phyloP scores from a whole-genome alignment of 2,113 vertebrate species.

The Mionectes macconnelli region DNA sequence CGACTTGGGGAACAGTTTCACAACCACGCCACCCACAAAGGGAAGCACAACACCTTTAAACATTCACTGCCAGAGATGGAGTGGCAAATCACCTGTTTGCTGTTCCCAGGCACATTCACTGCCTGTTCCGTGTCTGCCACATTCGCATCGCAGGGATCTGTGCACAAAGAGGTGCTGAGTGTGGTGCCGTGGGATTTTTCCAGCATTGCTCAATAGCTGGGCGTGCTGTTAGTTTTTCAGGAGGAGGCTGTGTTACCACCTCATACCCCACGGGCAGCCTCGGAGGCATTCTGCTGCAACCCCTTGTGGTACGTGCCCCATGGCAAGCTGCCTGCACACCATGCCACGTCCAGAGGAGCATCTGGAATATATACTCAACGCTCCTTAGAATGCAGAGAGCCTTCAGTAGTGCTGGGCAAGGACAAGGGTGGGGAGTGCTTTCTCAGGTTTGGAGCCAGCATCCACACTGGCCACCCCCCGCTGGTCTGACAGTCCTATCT shows the following conservation, averaged over 20 bases:
- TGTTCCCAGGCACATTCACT: neutral
- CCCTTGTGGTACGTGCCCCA: neutral
- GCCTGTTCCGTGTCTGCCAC: neutral
- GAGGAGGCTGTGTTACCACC: neutral
- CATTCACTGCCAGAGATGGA: rapidly evolving
- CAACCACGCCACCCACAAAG: neutral
- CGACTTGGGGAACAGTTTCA: neutral
- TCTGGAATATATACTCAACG: neutral
- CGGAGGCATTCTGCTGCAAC: neutral
- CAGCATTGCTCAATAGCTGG: neutral
- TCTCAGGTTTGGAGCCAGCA: neutral
- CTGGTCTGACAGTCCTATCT: neutral
- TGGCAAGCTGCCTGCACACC: neutral
- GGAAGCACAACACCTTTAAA: neutral
- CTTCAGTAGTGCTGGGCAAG: neutral
- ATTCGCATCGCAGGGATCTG: rapidly evolving
- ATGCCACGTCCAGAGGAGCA: neutral
- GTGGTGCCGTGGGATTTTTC: neutral
- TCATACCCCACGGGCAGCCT: neutral
- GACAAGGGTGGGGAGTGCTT: neutral
- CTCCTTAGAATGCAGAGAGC: neutral
- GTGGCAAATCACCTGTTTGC: neutral
- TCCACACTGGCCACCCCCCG: neutral
- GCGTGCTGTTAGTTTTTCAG: neutral
- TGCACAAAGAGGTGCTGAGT: neutral